phyloP scores from a whole-genome alignment of 2,888 invertebrate genomes.

The Cristatella mucedo region DNA sequence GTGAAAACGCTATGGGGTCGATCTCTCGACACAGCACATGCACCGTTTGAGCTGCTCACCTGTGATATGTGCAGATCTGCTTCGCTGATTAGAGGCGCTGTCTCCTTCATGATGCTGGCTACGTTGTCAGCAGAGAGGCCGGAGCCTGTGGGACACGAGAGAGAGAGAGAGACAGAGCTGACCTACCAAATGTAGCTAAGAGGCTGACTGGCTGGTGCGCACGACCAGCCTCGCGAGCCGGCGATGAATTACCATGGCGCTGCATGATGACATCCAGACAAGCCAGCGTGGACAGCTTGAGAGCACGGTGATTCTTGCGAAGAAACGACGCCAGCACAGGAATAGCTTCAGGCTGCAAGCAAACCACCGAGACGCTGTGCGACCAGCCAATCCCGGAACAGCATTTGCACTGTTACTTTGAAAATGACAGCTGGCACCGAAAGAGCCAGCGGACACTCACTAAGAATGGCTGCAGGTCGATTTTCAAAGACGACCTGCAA shows the following conservation, averaged over 20 bases:
- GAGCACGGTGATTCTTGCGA: conserved; percentile 83
- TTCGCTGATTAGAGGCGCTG: conserved; percentile 78
- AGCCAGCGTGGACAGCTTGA: conserved; percentile 75
- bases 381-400: too few species aligned
- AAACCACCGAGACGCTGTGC: too few species aligned
- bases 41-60: conserved; percentile 21
- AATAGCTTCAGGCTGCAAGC: conserved; percentile 53
- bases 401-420: too few species aligned
- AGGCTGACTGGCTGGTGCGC: neutral
- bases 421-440: too few species aligned
- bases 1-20: too few species aligned
- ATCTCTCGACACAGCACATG: too few species aligned
- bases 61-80: conserved; percentile 91
- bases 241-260: conserved; percentile 52
- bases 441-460: too few species aligned
- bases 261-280: conserved; percentile 75
- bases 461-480: too few species aligned
- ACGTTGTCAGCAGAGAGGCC: neutral
- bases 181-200: neutral
- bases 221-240: neutral
- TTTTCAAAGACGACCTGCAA: too few species aligned
- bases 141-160: neutral
- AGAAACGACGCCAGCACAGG: conserved; percentile 83
- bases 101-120: conserved; percentile 64
- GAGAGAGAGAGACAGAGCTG: neutral